Percentiles rank a stretch among this genome's conserved stretches.
These are phyloP conservation scores for Chaunax sp. DNA, from an alignment of 2,797 vertebrate genomes.

Conservation along the genomic window DNA sequence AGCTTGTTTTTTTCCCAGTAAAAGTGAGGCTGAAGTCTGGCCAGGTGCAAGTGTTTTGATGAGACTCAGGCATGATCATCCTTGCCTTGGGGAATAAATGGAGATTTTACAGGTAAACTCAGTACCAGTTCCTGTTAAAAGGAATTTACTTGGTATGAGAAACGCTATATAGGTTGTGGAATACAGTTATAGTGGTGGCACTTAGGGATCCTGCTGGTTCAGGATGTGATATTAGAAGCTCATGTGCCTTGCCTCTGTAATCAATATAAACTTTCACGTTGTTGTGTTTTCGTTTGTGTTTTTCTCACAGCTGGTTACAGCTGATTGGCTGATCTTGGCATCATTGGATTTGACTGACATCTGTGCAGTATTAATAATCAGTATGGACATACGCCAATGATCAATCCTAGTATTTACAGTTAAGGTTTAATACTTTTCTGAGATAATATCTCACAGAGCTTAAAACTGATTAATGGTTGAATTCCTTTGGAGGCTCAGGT, in stretches of 20 bases:
- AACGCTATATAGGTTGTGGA: slow-evolving; percentile 49
- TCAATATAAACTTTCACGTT: slow-evolving; percentile 14
- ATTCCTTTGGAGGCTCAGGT: slow-evolving; percentile 32
- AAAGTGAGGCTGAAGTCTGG: slow-evolving; percentile 39
- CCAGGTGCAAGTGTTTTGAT: slow-evolving; percentile 58
- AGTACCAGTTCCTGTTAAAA: slow-evolving; percentile 21
- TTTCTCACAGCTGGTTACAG: not conserved
- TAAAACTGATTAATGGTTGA: slow-evolving; percentile 32
- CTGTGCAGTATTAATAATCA: not conserved
- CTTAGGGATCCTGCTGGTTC: not conserved
- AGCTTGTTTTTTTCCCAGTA: slow-evolving; percentile 41
- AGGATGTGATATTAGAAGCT: slow-evolving; percentile 33
- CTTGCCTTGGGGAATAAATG: slow-evolving; percentile 35
- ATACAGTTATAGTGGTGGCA: slow-evolving; percentile 12
- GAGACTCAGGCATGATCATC: slow-evolving; percentile 32
- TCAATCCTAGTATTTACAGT: not conserved
- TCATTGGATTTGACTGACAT: not conserved
- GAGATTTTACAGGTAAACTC: slow-evolving; percentile 45
- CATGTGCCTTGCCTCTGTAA: slow-evolving; percentile 19
- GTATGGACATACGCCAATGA: not conserved
- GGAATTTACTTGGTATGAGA: slow-evolving; percentile 51
- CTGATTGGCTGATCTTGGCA: not conserved
- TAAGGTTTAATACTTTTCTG: not conserved
- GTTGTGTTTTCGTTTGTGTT: slow-evolving; percentile 6
- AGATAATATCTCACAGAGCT: slow-evolving; percentile 26